phyloP scores from a whole-genome alignment of 2,797 vertebrate genomes.

The Chiloscyllium punctatum region DNA sequence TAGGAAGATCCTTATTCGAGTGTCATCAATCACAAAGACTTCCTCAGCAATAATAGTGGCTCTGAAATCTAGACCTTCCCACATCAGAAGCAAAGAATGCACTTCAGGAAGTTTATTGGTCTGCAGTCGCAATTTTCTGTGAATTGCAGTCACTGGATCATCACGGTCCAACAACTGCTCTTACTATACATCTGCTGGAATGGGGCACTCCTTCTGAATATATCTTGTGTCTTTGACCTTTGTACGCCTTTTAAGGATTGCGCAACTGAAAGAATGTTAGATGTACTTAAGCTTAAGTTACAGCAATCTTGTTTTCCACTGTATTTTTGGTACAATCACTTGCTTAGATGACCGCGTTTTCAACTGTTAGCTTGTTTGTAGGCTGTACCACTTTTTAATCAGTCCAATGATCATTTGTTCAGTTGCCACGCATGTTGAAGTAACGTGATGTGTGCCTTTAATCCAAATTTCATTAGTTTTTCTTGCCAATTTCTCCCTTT shows the following conservation, averaged over 20 bases:
- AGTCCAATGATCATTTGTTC: background rate
- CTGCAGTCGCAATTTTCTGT: background rate
- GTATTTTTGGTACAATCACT: background rate
- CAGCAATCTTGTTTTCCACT: background rate
- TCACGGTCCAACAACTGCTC: background rate
- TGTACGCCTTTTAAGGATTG: background rate
- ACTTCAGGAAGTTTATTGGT: background rate
- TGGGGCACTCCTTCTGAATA: background rate
- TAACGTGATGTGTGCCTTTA: background rate
- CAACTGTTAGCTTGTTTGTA: background rate
- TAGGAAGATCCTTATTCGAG: background rate
- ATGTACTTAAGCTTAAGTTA: background rate
- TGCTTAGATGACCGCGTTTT: background rate
- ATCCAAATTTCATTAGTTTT: background rate
- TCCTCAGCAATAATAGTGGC: background rate
- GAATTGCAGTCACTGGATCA: background rate
- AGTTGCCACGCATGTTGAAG: background rate
- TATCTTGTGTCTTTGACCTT: background rate
- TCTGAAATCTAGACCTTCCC: background rate
- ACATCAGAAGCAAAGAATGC: background rate
- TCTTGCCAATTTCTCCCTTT: background rate
- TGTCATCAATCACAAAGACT: background rate
- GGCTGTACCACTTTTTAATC: background rate
- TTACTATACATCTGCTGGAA: background rate
- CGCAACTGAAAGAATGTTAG: background rate